These are phyloP conservation scores for Coelogynopora nodosa DNA, from an alignment of 2,888 invertebrate species.

Conservation along the genomic window DNA sequence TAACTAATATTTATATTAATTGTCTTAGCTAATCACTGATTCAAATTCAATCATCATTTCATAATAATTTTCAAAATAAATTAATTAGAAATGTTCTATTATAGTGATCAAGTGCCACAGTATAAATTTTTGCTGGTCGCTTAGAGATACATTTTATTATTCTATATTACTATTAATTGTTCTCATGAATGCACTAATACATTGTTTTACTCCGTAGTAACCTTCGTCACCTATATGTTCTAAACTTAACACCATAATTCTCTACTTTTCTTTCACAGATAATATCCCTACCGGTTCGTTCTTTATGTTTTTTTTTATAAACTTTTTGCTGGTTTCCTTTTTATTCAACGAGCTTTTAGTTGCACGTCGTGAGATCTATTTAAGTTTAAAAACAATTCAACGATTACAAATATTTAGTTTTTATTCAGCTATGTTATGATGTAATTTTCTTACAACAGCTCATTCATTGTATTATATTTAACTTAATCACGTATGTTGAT, in stretches of 20 bases:
- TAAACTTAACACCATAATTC: no score
- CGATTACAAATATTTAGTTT: no score
- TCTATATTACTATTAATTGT: background rate
- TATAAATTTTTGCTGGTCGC: background rate
- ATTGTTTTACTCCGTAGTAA: background rate
- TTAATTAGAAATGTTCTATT: no score
- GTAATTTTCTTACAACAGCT: no score
- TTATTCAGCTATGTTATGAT: no score
- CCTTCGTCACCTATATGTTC: background rate
- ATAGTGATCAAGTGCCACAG: background rate
- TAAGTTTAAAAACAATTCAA: no score
- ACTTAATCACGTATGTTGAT: no score
- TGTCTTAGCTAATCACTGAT: no score
- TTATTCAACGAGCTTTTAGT: background rate
- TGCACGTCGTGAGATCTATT: background rate
- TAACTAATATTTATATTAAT: no score
- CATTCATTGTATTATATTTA: no score
- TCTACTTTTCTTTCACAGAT: background rate
- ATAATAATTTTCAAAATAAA: no score
- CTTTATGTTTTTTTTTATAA: background rate
- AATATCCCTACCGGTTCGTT: background rate
- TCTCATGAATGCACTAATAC: background rate
- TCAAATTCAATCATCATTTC: no score
- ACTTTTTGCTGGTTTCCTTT: background rate
- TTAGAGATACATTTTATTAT: background rate